Evolutionary conservation across 1,140 invertebrate species (phyloP).

Genomic region (Brachionus rotundiformis): DNA sequence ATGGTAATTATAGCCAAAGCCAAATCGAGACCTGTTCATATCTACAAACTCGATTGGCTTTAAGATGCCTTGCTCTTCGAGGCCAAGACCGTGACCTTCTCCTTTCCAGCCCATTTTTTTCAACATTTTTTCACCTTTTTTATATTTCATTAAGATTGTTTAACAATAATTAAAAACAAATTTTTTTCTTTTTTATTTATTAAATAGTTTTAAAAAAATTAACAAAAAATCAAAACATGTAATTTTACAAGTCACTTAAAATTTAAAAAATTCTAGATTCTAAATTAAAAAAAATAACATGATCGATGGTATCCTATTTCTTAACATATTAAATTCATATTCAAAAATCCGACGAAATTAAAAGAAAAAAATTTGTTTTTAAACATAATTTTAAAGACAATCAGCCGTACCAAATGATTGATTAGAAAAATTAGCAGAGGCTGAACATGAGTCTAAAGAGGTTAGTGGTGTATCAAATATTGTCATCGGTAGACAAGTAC

Average conservation of each 20-base stretch:
- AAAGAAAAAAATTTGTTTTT: slow-evolving; percentile 46
- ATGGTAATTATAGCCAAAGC: slow-evolving; percentile 33
- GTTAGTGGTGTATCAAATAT: background rate
- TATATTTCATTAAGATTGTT: background rate
- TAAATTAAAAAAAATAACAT: background rate
- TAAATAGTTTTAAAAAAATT: slow-evolving; percentile 17
- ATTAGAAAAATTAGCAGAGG: background rate
- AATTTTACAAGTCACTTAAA: slow-evolving; percentile 37
- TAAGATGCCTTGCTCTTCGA: background rate
- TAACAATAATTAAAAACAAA: slow-evolving; percentile 35
- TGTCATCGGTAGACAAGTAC: background rate
- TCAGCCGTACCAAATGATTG: slow-evolving; percentile 17
- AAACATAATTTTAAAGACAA: background rate
- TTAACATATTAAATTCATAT: background rate
- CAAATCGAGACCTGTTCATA: background rate
- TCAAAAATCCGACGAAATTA: background rate
- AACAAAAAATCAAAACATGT: slow-evolving; percentile 16
- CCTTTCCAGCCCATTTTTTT: slow-evolving; percentile 52
- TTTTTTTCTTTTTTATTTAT: slow-evolving; percentile 50
- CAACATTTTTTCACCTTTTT: slow-evolving; percentile 29
- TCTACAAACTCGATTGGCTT: slow-evolving; percentile 20
- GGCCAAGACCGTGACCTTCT: slow-evolving; percentile 38
- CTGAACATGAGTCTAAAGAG: background rate
- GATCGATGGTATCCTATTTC: background rate
- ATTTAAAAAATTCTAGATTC: background rate